Evolutionary conservation across 2,888 invertebrate species (phyloP).

Genomic region (Pyrrhia umbra): DNA sequence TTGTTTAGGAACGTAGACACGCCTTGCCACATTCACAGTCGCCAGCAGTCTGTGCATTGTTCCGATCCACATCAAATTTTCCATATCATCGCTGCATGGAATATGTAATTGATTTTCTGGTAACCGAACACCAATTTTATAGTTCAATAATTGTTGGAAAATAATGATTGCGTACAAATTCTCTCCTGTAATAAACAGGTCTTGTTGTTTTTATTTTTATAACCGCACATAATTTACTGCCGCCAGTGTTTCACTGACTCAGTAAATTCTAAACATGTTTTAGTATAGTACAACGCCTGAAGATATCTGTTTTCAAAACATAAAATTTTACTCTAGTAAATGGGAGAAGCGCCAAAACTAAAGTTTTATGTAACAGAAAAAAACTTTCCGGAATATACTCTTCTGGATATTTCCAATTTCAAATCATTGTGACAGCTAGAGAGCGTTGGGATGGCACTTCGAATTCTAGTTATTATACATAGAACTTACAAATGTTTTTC

Average conservation of each 20-base stretch:
- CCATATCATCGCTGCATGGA: constrained; percentile 43
- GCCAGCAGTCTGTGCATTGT: constrained; percentile 33
- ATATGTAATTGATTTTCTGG: constrained; percentile 51
- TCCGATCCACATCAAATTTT: constrained; percentile 42
- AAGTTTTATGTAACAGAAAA: constrained; percentile 64
- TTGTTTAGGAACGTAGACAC: constrained; percentile 57
- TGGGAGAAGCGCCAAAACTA: constrained; percentile 61
- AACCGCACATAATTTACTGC: constrained; percentile 2
- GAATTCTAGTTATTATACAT: constrained; percentile 40
- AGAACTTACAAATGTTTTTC: constrained; percentile 36
- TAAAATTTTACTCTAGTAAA: constrained; percentile 65
- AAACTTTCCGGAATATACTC: constrained; percentile 61
- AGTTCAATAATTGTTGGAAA: constrained; percentile 26
- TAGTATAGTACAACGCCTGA: constrained; percentile 29
- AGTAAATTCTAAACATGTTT: constrained; percentile 38
- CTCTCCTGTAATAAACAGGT: background rate
- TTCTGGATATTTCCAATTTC: constrained; percentile 60
- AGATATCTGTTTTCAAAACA: constrained; percentile 61
- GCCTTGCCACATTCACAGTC: constrained; percentile 34
- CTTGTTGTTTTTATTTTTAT: constrained; percentile 6
- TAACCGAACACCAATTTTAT: constrained; percentile 32
- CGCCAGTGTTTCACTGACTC: constrained; percentile 22
- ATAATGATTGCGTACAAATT: constrained; percentile 1
- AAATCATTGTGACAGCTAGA: constrained; percentile 62
- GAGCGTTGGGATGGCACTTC: constrained; percentile 41